These are phyloP conservation scores for Trisateles emortualis DNA, from an alignment of 2,888 invertebrate genomes.

Conservation along the genomic window DNA sequence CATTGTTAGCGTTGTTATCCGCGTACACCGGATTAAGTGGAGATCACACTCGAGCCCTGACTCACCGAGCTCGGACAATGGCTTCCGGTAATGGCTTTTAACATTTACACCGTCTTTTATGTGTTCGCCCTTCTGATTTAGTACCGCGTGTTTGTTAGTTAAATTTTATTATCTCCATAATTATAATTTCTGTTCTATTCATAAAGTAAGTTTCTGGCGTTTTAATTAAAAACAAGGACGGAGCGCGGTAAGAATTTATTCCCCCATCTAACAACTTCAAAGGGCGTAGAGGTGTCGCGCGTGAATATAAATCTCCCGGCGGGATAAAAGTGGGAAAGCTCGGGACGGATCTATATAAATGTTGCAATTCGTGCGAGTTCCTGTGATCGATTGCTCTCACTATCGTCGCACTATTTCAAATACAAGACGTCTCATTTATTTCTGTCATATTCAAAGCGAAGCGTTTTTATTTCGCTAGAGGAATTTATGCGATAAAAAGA, in stretches of 20 bases:
- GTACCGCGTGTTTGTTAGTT: conserved; percentile 32
- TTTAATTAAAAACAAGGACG: conserved; percentile 82
- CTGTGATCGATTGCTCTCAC: conserved; percentile 76
- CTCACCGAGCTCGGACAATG: conserved; percentile 62
- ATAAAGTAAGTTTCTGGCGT: conserved; percentile 70
- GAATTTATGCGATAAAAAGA: conserved; percentile 60
- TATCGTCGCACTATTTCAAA: conserved; percentile 76
- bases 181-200: conserved; percentile 51
- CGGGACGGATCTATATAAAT: conserved; percentile 76
- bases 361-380: conserved; percentile 75
- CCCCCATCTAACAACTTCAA: conserved; percentile 79
- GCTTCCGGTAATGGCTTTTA: conserved; percentile 73
- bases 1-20: conserved; percentile 85
- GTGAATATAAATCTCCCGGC: conserved; percentile 78
- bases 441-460: conserved; percentile 74
- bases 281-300: conserved; percentile 79
- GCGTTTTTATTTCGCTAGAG: conserved; percentile 61
- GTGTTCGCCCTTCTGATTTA: conserved; percentile 46
- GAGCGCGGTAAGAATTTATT: conserved; percentile 74
- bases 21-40: conserved; percentile 80
- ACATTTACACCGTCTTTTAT: conserved; percentile 62
- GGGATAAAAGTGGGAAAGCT: conserved; percentile 74
- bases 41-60: conserved; percentile 70
- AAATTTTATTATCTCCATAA: conserved; percentile 38
- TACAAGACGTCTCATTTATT: conserved; percentile 78